Percentiles rank a stretch among this genome's conserved stretches.
phyloP scores from a whole-genome alignment of 2,797 vertebrate genomes.

The Argyrosomus regius region DNA sequence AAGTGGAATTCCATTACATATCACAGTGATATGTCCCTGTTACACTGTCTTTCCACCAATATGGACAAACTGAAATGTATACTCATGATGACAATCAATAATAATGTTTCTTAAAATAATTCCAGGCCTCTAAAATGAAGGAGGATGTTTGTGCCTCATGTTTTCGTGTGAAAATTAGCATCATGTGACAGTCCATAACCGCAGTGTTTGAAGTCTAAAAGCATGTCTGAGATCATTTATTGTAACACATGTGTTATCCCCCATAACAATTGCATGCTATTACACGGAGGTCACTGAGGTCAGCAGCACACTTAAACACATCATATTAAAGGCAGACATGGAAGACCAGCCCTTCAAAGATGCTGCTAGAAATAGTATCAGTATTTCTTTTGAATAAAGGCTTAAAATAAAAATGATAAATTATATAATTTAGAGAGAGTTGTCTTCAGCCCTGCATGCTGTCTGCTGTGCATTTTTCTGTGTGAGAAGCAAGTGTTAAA shows the following conservation, averaged over 20 bases:
- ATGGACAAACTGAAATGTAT: constrained; percentile 30
- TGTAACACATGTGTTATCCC: constrained; percentile 29
- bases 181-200: constrained; percentile 45
- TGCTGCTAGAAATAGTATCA: background rate
- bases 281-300: constrained; percentile 22
- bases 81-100: constrained; percentile 1
- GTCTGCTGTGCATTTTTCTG: background rate
- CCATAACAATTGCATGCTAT: constrained; percentile 10
- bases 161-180: constrained; percentile 42
- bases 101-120: constrained; percentile 28
- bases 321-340: background rate
- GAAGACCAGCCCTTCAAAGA: constrained; percentile 12
- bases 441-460: background rate
- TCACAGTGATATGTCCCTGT: constrained; percentile 37
- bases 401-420: background rate
- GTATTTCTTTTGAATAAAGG: background rate
- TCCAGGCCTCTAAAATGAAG: constrained; percentile 12
- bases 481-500: constrained; percentile 3
- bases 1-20: constrained; percentile 67
- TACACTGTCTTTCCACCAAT: constrained; percentile 25
- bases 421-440: background rate
- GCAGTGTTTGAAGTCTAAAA: constrained; percentile 32
- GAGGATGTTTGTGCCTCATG: constrained; percentile 23
- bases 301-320: constrained; percentile 11
- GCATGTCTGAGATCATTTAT: constrained; percentile 27